Evolutionary conservation across 2,113 vertebrate species (phyloP).

Genomic region (Pseudonaja textilis): DNA sequence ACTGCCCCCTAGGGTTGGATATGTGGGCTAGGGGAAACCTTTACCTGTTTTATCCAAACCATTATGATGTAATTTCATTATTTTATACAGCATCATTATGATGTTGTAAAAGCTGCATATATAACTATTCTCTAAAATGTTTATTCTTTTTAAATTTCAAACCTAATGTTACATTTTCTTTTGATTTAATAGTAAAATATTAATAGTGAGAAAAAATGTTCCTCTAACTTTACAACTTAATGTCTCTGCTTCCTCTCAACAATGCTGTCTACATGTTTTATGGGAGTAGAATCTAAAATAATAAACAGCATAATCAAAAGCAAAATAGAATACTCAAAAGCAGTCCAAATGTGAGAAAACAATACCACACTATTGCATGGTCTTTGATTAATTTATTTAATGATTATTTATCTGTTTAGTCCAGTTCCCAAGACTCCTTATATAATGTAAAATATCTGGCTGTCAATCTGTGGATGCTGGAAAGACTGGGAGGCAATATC

Average conservation of each 20-base stretch:
- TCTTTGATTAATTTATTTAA: not conserved
- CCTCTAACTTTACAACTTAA: not conserved
- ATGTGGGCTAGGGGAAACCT: not conserved
- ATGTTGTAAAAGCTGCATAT: not conserved
- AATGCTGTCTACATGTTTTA: not conserved
- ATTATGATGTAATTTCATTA: not conserved
- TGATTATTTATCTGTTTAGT: not conserved
- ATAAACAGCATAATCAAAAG: not conserved
- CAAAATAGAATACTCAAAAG: not conserved
- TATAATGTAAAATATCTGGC: not conserved
- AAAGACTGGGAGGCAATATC: not conserved
- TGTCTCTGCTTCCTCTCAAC: not conserved
- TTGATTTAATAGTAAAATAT: not conserved
- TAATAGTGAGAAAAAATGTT: too few relatives aligned
- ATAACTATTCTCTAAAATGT: not conserved
- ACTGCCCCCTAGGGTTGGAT: not conserved
- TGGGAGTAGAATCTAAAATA: not conserved
- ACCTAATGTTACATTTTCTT: not conserved
- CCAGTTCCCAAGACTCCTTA: not conserved
- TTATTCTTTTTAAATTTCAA: not conserved
- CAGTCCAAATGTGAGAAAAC: not conserved
- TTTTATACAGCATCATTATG: not conserved
- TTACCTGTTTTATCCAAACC: not conserved
- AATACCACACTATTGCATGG: not conserved
- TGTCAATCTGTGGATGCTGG: not conserved